These are phyloP conservation scores for Apoderus coryli DNA, from an alignment of 2,888 invertebrate genomes.

Conservation along the genomic window DNA sequence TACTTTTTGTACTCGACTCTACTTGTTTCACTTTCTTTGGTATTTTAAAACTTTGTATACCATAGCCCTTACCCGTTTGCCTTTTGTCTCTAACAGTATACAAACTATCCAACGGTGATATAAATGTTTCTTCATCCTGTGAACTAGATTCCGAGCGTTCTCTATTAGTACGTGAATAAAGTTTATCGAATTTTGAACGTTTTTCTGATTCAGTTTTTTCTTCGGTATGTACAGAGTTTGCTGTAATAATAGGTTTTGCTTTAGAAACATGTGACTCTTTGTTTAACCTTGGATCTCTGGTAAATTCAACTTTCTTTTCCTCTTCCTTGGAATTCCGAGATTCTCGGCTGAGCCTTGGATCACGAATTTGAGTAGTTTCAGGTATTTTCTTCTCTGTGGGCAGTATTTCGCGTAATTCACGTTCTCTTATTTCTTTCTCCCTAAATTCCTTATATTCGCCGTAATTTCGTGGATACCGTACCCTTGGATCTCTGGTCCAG, in stretches of 20 bases:
- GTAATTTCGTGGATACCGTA: constrained; percentile 20
- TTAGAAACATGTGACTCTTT: constrained; percentile 9
- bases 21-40: constrained; percentile 29
- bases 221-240: no score
- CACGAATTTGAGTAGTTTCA: constrained; percentile 10
- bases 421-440: constrained; percentile 15
- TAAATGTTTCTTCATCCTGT: constrained; percentile 27
- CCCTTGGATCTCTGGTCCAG: constrained; percentile 13
- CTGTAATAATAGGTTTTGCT: no score
- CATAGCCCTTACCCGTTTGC: constrained; percentile 34
- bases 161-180: constrained; percentile 17
- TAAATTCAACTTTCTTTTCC: background rate
- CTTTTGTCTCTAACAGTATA: constrained; percentile 32
- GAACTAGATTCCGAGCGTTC: constrained; percentile 14
- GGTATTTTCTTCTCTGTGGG: constrained; percentile 12
- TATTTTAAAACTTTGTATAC: constrained; percentile 38
- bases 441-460: constrained; percentile 20
- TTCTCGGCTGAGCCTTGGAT: constrained; percentile 13
- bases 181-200: constrained; percentile 16
- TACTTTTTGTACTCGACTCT: constrained; percentile 7
- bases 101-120: constrained; percentile 35
- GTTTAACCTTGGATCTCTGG: constrained; percentile 8
- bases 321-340: constrained; percentile 9
- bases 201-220: constrained; percentile 1
- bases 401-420: constrained; percentile 11